Evolutionary conservation across 1,140 invertebrate genomes (phyloP), one percentile per base, ranked within the genome.

Genomic region (Holcopasites calliopsidis): DNA sequence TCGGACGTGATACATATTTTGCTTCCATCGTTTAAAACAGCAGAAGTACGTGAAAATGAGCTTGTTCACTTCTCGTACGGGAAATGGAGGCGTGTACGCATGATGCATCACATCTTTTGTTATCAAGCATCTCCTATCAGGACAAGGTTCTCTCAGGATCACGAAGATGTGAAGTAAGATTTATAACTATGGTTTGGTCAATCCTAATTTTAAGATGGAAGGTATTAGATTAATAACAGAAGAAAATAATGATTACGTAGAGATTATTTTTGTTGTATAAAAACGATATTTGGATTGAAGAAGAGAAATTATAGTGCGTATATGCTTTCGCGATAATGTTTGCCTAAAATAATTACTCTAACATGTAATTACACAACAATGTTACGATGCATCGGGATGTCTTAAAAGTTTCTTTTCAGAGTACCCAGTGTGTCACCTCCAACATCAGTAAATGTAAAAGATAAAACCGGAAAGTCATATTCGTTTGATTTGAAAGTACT

Each of bases 31-130:
- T 97, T 96, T 88, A 95, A 95, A 81, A 96, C 95, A 55, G 95
- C 96, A 23, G 96, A 97, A 91, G 95, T 97, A 4, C 93, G 95
- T 8, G 96, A 96, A 88, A 95, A 95, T 86, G 95, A 97, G 88
- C 91, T 97, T 18, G 96, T 97, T 11, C 94, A 95, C 50, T 96
- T 97, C 80, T 95, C 95, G 13, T 97, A 97, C 80, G 95, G 95
- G 60, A 94, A 95, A 79, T 97, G 96, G 96, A 95, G 95, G 79
- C 94, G 95, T 7, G 95, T 97, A 0, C 95, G 94, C 82, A 94
- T 97, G 93, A 94, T 97, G 91, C 96, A 97, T 89, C 96, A 97
- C 77, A 95, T 97, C 49, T 97, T 97, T 88, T 97, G 95, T 79
- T 97, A 97, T 87, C 95, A 97, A 85, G 95, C 95, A 0, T 96